phyloP scores from a whole-genome alignment of 2,113 vertebrate species.

The Leiothrix lutea region DNA sequence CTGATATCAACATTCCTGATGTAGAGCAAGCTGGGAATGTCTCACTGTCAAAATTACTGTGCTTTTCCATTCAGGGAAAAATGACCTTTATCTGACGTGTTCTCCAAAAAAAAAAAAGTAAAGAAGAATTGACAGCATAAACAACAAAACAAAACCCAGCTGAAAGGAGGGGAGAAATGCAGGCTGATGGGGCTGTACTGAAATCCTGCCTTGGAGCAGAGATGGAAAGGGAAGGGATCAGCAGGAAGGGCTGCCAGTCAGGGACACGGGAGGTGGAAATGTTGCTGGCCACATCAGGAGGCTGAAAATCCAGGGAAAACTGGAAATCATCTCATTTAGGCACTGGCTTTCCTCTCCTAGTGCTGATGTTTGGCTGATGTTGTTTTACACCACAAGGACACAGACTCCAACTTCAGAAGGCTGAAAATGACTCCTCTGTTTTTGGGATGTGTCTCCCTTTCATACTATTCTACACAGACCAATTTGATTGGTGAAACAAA shows the following conservation, averaged over 20 bases:
- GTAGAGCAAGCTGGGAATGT: neutral
- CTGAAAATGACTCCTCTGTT: too few relatives aligned
- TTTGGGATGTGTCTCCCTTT: too few relatives aligned
- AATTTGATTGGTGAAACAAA: too few relatives aligned
- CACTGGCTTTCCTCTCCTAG: neutral
- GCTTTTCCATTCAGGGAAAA: slow-evolving; percentile 16
- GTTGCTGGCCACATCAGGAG: rapidly evolving
- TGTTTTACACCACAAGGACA: too few relatives aligned
- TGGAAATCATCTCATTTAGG: rapidly evolving
- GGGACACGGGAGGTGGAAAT: rapidly evolving
- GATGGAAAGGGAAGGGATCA: neutral
- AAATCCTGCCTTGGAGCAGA: neutral
- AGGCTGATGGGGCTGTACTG: neutral
- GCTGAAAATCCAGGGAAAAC: neutral
- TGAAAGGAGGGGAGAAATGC: neutral
- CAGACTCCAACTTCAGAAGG: too few relatives aligned
- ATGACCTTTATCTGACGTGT: slow-evolving; percentile 17
- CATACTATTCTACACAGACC: too few relatives aligned
- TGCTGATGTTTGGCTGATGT: rapidly evolving
- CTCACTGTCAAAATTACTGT: slow-evolving; percentile 17
- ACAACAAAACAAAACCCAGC: neutral
- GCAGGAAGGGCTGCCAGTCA: neutral
- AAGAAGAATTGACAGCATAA: neutral
- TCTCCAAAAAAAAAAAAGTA: neutral
- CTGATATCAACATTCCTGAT: neutral